Percentiles rank a stretch among this genome's conserved stretches.
phyloP scores from a whole-genome alignment of 2,113 vertebrate species.

The Brachirus orientalis region DNA sequence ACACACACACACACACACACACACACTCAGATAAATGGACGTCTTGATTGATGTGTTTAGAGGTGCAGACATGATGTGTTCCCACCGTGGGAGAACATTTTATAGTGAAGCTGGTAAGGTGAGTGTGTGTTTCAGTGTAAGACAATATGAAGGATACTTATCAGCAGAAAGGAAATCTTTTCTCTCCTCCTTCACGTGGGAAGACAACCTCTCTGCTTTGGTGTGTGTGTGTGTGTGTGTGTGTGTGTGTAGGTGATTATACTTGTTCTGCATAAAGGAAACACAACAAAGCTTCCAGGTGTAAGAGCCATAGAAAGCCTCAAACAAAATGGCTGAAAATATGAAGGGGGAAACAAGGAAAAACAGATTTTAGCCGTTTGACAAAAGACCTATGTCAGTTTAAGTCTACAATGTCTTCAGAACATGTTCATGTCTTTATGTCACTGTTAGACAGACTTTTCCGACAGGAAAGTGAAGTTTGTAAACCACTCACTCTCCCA shows the following conservation, averaged over 20 bases:
- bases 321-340: too few species aligned
- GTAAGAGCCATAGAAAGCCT: too few species aligned
- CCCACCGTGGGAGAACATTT: constrained; percentile 7
- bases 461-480: too few species aligned
- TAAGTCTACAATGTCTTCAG: too few species aligned
- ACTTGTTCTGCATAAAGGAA: background rate
- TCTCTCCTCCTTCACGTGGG: constrained; percentile 20
- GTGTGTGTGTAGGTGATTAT: constrained; percentile 1
- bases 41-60: constrained; percentile 44
- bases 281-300: background rate
- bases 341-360: too few species aligned
- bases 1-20: background rate
- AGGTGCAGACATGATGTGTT: constrained; percentile 25
- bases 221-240: background rate
- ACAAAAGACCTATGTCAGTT: too few species aligned
- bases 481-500: too few species aligned
- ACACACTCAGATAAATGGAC: constrained; percentile 9
- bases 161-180: constrained; percentile 56
- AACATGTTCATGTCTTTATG: too few species aligned
- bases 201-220: constrained; percentile 22
- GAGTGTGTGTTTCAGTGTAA: constrained; percentile 33
- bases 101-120: constrained; percentile 31
- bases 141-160: constrained; percentile 42
- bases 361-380: too few species aligned
- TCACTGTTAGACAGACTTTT: too few species aligned